Evolutionary conservation across 2,113 vertebrate genomes (phyloP).

Genomic region (Coregonus clupeaformis): DNA sequence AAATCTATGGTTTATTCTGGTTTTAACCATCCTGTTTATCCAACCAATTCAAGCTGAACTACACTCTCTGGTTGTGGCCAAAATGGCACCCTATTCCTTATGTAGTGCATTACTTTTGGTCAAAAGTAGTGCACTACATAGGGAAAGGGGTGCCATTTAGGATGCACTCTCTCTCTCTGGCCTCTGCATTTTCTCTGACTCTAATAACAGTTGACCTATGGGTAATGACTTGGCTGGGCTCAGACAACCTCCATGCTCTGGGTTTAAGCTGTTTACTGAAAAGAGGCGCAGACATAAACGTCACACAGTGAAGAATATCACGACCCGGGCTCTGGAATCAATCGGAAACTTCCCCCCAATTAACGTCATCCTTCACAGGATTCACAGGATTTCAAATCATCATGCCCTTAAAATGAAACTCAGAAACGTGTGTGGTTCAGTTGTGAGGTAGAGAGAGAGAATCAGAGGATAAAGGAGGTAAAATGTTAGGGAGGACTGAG

Average conservation of each 20-base stretch:
- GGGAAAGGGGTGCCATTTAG: neutral
- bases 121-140: neutral
- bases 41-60: slow-evolving; percentile 45
- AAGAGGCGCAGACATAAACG: slow-evolving; percentile 42
- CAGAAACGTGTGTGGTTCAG: neutral
- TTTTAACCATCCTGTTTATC: slow-evolving; percentile 66
- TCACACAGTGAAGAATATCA: slow-evolving; percentile 48
- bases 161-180: slow-evolving; percentile 4
- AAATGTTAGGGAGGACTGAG: neutral
- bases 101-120: no score
- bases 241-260: slow-evolving; percentile 31
- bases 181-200: slow-evolving; percentile 38
- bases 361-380: slow-evolving; percentile 18
- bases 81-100: no score
- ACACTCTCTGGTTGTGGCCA: slow-evolving; percentile 15
- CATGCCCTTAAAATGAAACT: slow-evolving; percentile 3
- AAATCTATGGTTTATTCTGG: slow-evolving; percentile 68
- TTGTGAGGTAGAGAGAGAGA: neutral
- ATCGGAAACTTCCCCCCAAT: slow-evolving; percentile 29
- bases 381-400: neutral
- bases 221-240: slow-evolving; percentile 57
- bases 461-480: neutral
- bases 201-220: slow-evolving; percentile 48
- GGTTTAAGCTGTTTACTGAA: slow-evolving; percentile 52
- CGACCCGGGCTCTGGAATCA: slow-evolving; percentile 24